phyloP scores from a whole-genome alignment of 2,797 vertebrate species.

The Malacoctenus gilli region DNA sequence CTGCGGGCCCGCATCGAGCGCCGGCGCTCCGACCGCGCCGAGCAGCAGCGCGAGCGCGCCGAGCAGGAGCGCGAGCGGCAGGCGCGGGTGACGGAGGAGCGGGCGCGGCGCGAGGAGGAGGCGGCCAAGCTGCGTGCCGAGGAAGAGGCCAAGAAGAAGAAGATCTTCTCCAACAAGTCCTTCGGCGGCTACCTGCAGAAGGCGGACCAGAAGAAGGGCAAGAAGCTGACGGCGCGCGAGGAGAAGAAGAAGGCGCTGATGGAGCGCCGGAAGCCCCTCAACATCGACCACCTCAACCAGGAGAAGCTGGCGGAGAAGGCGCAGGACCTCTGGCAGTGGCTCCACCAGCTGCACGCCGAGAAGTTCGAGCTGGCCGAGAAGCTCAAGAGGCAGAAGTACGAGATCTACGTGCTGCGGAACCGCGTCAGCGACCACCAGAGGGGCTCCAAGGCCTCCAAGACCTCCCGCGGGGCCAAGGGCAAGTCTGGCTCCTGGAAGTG shows the following conservation, averaged over 20 bases:
- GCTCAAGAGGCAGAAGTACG: constrained; percentile 84
- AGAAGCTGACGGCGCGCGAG: constrained; percentile 82
- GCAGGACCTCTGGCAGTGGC: constrained; percentile 81
- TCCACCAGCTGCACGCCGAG: constrained; percentile 80
- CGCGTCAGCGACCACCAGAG: constrained; percentile 83
- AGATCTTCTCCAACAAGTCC: constrained; percentile 81
- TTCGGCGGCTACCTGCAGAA: constrained; percentile 84
- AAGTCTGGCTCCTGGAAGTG: constrained; percentile 81
- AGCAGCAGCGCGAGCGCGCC: constrained; percentile 77
- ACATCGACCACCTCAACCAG: constrained; percentile 83
- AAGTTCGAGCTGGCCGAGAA: constrained; percentile 83
- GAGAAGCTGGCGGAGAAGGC: constrained; percentile 84
- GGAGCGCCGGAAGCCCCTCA: constrained; percentile 82
- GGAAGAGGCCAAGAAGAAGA: constrained; percentile 85
- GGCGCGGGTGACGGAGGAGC: constrained; percentile 71
- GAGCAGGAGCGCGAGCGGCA: constrained; percentile 80
- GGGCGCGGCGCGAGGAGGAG: constrained; percentile 79
- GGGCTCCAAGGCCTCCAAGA: constrained; percentile 78
- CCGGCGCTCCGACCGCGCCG: constrained; percentile 77
- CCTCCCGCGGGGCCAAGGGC: constrained; percentile 68
- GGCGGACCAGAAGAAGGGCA: constrained; percentile 83
- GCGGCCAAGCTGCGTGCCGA: constrained; percentile 77
- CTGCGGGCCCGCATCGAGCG: constrained; percentile 80
- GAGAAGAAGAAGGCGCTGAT: constrained; percentile 84
- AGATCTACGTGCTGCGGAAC: constrained; percentile 81